phyloP scores from a whole-genome alignment of 2,113 vertebrate genomes.

The Drymodes brunneopygia region DNA sequence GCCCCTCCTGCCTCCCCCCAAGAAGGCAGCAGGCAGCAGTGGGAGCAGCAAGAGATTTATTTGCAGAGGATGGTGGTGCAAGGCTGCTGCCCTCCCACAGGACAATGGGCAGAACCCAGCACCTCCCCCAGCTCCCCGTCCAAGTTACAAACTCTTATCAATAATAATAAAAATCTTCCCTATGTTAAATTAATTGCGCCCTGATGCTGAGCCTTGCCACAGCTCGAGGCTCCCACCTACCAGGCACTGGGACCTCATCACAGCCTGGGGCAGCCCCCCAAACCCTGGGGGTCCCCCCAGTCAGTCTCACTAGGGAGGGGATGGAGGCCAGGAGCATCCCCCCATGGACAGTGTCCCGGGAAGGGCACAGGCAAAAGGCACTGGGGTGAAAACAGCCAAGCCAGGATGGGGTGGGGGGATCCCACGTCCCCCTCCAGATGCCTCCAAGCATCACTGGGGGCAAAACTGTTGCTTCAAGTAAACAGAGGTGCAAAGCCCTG shows the following conservation, averaged over 20 bases:
- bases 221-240: background rate
- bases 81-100: background rate
- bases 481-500: background rate
- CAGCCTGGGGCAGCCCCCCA: background rate
- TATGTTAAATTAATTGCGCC: background rate
- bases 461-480: background rate
- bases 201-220: background rate
- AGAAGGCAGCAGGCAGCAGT: background rate
- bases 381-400: constrained; percentile 23
- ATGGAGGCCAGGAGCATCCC: background rate
- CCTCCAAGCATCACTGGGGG: background rate
- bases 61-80: background rate
- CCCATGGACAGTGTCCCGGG: background rate
- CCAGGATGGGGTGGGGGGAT: background rate
- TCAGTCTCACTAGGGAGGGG: background rate
- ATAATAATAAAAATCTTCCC: constrained; percentile 58
- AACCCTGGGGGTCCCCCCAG: background rate
- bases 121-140: background rate
- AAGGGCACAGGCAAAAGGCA: constrained; percentile 11
- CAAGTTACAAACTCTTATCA: constrained; percentile 55
- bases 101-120: background rate
- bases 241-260: background rate
- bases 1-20: background rate
- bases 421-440: fast-evolving
- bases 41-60: constrained; percentile 45